A percentile compares a stretch with the other conserved stretches of the same genome.
phyloP scores from a whole-genome alignment of 1,140 invertebrate species.

The Achroia grisella region DNA sequence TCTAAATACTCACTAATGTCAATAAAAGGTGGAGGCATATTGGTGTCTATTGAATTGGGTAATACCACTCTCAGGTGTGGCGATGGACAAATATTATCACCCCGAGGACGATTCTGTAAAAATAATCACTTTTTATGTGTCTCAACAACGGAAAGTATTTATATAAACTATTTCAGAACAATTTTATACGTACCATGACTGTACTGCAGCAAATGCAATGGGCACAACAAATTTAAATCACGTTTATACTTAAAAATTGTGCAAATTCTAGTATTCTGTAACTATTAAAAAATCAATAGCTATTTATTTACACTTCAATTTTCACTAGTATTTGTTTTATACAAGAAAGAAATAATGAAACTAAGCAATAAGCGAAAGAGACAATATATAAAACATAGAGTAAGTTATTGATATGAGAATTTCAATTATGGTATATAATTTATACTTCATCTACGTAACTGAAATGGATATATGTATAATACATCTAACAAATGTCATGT shows the following conservation, averaged over 20 bases:
- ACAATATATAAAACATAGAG: too few relatives aligned
- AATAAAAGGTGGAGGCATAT: slow-evolving; percentile 50
- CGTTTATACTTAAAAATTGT: slow-evolving; percentile 2
- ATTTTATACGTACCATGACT: slow-evolving; percentile 46
- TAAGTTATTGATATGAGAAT: too few relatives aligned
- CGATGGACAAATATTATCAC: slow-evolving; percentile 42
- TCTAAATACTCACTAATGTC: slow-evolving; percentile 41
- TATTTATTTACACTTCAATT: too few relatives aligned
- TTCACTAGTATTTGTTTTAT: too few relatives aligned
- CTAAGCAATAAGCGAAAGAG: too few relatives aligned
- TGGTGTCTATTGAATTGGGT: slow-evolving; percentile 41
- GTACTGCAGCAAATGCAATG: slow-evolving; percentile 8
- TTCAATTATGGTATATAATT: too few relatives aligned
- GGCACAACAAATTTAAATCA: background rate
- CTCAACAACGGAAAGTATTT: slow-evolving; percentile 13
- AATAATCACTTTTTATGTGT: slow-evolving; percentile 8
- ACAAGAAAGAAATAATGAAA: too few relatives aligned
- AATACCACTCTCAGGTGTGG: slow-evolving; percentile 53
- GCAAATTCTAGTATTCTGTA: background rate
- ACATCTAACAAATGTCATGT: too few relatives aligned
- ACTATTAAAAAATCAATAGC: too few relatives aligned
- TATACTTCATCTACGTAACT: too few relatives aligned
- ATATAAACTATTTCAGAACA: slow-evolving; percentile 53
- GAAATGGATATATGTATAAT: too few relatives aligned
- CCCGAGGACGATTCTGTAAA: slow-evolving; percentile 49